A percentile compares a stretch with the other conserved stretches of the same genome.
Evolutionary conservation across 2,888 invertebrate genomes (phyloP).

Genomic region (Oeneis ivallda): DNA sequence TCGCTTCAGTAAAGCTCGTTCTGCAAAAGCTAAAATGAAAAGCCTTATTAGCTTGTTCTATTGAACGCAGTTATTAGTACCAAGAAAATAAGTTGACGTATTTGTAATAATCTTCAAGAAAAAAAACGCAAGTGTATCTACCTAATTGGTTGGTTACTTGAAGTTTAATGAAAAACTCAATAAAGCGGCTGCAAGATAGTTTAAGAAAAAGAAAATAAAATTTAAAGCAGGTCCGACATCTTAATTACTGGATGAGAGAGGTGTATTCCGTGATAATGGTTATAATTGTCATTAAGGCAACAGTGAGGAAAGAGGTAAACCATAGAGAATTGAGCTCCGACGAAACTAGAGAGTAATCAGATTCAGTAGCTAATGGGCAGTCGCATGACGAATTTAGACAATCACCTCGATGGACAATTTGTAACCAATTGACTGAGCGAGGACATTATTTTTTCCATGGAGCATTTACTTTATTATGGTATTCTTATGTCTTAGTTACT

Average conservation of each 20-base stretch:
- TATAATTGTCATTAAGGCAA: constrained; percentile 71
- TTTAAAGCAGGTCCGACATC: constrained; percentile 42
- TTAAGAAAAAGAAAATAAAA: constrained; percentile 16
- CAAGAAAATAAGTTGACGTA: background rate
- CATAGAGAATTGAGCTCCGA: constrained; percentile 64
- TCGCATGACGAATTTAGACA: constrained; percentile 55
- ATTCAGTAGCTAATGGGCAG: constrained; percentile 60
- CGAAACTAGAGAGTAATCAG: constrained; percentile 48
- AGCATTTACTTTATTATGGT: constrained; percentile 1
- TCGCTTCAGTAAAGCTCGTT: too few relatives aligned
- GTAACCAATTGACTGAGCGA: constrained; percentile 53
- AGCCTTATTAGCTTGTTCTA: too few relatives aligned
- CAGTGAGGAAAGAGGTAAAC: constrained; percentile 58
- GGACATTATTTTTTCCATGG: constrained; percentile 20
- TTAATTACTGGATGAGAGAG: constrained; percentile 62
- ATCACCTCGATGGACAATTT: constrained; percentile 39
- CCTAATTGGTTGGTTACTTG: constrained; percentile 5
- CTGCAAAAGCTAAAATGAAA: background rate
- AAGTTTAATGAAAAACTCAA: constrained; percentile 24
- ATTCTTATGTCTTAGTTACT: background rate
- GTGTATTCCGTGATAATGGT: constrained; percentile 62
- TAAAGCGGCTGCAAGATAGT: constrained; percentile 14
- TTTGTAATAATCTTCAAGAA: constrained; percentile 8
- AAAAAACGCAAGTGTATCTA: background rate
- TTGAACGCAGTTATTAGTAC: background rate